phyloP scores from a whole-genome alignment of 2,888 invertebrate species.

The Tribolium freemani region DNA sequence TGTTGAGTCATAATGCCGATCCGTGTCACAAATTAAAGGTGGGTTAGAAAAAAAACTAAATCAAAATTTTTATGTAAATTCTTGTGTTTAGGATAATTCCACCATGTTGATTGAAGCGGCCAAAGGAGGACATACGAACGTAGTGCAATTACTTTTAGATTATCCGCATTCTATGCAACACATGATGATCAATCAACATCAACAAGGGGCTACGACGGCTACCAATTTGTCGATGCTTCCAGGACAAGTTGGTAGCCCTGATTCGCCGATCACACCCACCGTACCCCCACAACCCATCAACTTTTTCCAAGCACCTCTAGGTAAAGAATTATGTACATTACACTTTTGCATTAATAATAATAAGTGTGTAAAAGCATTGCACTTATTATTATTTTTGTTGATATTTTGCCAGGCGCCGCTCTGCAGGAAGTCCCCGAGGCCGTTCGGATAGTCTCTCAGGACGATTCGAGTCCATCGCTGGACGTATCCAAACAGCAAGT shows the following conservation, averaged over 20 bases:
- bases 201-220: constrained; percentile 60
- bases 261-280: constrained; percentile 61
- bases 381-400: neutral
- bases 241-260: constrained; percentile 63
- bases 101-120: constrained; percentile 99
- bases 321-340: constrained; percentile 54
- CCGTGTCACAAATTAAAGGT: constrained; percentile 96
- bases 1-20: constrained; percentile 93
- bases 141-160: constrained; percentile 94
- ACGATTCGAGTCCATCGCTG: constrained; percentile 62
- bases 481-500: constrained; percentile 60
- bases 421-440: constrained; percentile 75
- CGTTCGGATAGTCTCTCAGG: constrained; percentile 71
- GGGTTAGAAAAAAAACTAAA: constrained; percentile 31
- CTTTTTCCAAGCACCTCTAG: constrained; percentile 66
- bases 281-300: constrained; percentile 64
- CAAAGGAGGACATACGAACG: constrained; percentile 96
- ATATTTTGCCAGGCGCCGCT: constrained; percentile 59
- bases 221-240: constrained; percentile 65
- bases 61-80: neutral
- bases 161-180: constrained; percentile 92
- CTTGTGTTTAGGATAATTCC: constrained; percentile 83
- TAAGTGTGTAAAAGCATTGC: too few species aligned
- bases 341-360: too few species aligned
- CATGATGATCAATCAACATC: constrained; percentile 75